Conservation (phyloP, 2,113 vertebrate genomes). For the Hippocampus mohnikei region DNA sequence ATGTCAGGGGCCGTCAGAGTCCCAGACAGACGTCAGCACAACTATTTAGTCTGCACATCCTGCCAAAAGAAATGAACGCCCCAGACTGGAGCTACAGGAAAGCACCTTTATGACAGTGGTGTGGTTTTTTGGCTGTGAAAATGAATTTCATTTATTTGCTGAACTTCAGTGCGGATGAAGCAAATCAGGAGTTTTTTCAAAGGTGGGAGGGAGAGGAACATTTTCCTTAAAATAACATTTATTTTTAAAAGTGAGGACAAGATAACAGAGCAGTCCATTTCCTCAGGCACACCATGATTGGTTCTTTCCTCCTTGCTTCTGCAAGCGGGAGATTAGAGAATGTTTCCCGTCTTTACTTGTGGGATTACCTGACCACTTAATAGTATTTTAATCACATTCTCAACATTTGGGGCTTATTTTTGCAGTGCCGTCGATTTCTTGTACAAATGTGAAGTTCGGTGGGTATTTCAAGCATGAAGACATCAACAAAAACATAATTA, state of each 20-base stretch:
- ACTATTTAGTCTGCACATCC: constrained; percentile 23
- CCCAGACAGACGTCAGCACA: constrained; percentile 33
- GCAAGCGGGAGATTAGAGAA: constrained; percentile 23
- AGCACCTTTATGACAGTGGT: constrained; percentile 3
- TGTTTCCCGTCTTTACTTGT: constrained; percentile 29
- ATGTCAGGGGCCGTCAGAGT: constrained; percentile 44
- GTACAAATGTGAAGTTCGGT: neutral
- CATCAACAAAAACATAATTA: neutral
- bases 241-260: constrained; percentile 39
- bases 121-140: neutral
- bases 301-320: constrained; percentile 27
- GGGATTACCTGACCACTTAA: constrained; percentile 5
- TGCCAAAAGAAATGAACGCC: constrained; percentile 25
- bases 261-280: constrained; percentile 48
- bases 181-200: constrained; percentile 22
- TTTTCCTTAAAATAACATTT: constrained; percentile 48
- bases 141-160: neutral
- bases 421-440: neutral
- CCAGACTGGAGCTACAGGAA: constrained; percentile 16
- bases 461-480: neutral
- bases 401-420: neutral
- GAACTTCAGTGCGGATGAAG: constrained; percentile 1
- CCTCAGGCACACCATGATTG: constrained; percentile 19
- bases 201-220: neutral
- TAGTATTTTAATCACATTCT: neutral